Evolutionary conservation across 2,888 invertebrate genomes (phyloP), one percentile per base, ranked within the genome.

Genomic region (Cybosia mesomella): DNA sequence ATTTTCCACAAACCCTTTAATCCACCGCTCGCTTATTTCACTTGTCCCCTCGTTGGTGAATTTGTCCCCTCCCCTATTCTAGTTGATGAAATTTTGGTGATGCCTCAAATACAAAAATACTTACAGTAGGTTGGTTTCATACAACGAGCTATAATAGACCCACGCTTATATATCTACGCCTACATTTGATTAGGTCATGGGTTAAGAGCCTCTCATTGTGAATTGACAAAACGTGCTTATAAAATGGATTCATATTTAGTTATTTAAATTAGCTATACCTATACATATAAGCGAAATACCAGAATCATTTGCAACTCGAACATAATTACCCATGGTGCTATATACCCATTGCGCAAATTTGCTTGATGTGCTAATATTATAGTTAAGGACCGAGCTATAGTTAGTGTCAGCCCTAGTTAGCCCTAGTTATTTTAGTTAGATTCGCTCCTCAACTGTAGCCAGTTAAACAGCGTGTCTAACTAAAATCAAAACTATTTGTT

Each of bases 1-100:
- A 94, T 93, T 93, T 89, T 89, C 92, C 89, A 70, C 91, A 91
- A 94, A 94, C 94, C 94, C 94, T 94, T 94, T 94, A 94, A 93
- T 92, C 93, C 89, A 76, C 85, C 85, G 90, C 90, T 88, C 90
- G 90, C 90, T 93, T 93, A 92, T 94, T 93, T 94, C 94, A 93
- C 94, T 94, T 92, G 92, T 86, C 90, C 94, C 94, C 93, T 92
- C 91, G 87, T 90, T 89, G 86, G 80, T 84, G 86, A 83, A 90
- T 89, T 87, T 85, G 85, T 88, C 88, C 86, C 78, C 74, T 77
- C 85, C 84, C 83, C 82, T 80, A 73, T 82, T 83, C 83, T 76
- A 84, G 87, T 87, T 92, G 90, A 92, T 93, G 91, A 93, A 92
- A 94, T 93, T 93, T 92, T 73, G 87, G 84, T 81, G 80, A 87